Evolutionary conservation across 2,797 vertebrate genomes (phyloP), one percentile per base, ranked within the genome.

Genomic region (Siniperca undulata): DNA sequence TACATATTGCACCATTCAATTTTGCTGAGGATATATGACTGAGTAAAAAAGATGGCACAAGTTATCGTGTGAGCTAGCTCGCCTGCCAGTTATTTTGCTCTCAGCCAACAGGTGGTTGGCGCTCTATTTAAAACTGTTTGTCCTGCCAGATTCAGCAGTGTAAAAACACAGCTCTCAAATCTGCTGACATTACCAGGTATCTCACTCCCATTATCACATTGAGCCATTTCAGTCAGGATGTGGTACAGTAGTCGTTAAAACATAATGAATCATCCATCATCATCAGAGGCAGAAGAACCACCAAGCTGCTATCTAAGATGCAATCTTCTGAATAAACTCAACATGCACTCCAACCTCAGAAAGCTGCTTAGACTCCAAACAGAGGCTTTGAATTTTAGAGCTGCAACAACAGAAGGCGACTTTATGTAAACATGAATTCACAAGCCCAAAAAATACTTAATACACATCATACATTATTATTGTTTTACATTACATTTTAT

Each of bases 161-260:
- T 55, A 38, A 64, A 19, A 59, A 60, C 3, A 38, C 30, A 44
- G 13, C 36, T 62, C 24, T 70, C 7, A 71, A 22, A 76, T 67
- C 42, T 78, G 53, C 69, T 82, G 73, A 75, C 69, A 74, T 55
- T 61, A 66, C 30, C 9, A 22, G 12, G 20, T 17, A 5, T 44
- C 53, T 56, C 16, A 20, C 5, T 58, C 3, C 6, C 55, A 16
- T 69, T 52, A 70, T 13, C 71, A 80, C 67, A 68, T 11, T 27
- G n/a, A 81, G 68, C 16, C n/a, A 11, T 74, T 70, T 85, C 30
- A 70, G 52, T 69, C 80, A 80, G 79, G 56, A 85, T 72, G 74
- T 79, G 68, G 59, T 2, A 16, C n/a, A 48, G 20, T 17, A 62
- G 68, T 42, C 81, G 77, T 77, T 64, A 44, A 77, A 81, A 66